Base-by-base conservation (phyloP, 2,888 invertebrate genomes). In the Antheraea yamamai region DNA sequence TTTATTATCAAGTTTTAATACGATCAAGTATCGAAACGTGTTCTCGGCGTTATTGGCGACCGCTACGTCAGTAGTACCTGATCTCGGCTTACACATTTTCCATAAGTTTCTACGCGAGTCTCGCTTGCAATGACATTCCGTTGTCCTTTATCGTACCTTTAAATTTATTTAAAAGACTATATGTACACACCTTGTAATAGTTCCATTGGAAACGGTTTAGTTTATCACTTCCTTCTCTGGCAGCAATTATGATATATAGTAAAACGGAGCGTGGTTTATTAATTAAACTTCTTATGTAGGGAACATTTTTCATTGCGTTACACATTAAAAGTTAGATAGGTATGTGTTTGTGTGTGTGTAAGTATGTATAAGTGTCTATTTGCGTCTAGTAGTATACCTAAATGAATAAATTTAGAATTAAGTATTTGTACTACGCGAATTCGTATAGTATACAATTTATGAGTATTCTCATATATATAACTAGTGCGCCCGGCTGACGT, bases 21-120 rank as follows among this genome's bases (percentile, higher is more conserved):
- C 26, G 26, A 30, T 30, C 64, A 20, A 30, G 6, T 66, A 26
- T 30, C 26, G 6, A 39, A 70, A 70, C 70, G 18, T 39, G 70
- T 35, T 68, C 16, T 12, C 10, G 2, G 35, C 12, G 68, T 70
- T 66, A 70, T 35, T 39, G 70, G 39, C 39, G 26, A 30, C 18
- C 14, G n/a, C 18, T 39, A 72, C 75, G 66, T 52, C 39, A 82
- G 81, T n/a, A n/a, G n/a, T 82, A 78, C 82, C 82, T 81, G n/a
- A n/a, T n/a, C n/a, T n/a, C n/a, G 75, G 20, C 20, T 66, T 52
- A 74, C 35, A 52, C 18, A 39, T n/a, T 75, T 75, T 72, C 71
- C 72, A 75, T 72, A 26, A 72, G 35, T 71, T 66, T 71, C 58
- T 51, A 39, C 47, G 7, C 20, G 58, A 47, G 70, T 70, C 75